Conservation (phyloP, 2,888 invertebrate genomes). For the Drosophila nigricruria region DNA sequence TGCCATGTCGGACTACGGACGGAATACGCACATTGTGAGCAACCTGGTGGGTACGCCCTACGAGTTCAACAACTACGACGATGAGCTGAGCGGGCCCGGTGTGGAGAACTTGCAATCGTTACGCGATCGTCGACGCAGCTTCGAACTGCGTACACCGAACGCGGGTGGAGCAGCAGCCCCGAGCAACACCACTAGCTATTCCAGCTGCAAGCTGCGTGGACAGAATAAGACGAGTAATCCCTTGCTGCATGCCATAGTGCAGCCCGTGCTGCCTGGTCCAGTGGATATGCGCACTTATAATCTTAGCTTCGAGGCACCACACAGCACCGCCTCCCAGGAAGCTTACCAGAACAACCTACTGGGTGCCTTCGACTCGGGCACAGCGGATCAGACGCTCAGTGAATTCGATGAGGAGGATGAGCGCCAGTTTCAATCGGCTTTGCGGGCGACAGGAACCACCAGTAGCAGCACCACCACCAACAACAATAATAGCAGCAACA, state of each 20-base stretch:
- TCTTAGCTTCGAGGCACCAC: conserved; percentile 85
- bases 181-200: conserved; percentile 57
- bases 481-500: conserved; percentile 10
- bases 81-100: conserved; percentile 92
- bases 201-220: conserved; percentile 79
- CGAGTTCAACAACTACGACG: conserved; percentile 93
- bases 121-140: conserved; percentile 92
- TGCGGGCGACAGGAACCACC: conserved; percentile 87
- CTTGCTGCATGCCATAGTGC: conserved; percentile 82
- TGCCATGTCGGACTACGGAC: conserved; percentile 85
- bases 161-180: conserved; percentile 22
- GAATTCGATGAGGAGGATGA: conserved; percentile 93
- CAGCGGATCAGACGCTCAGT: conserved; percentile 89
- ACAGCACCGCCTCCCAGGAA: conserved; percentile 86
- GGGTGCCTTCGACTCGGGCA: conserved; percentile 89
- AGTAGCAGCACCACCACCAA: conserved; percentile 26
- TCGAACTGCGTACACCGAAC: conserved; percentile 87
- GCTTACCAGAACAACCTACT: conserved; percentile 88
- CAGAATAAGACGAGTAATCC: conserved; percentile 74
- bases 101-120: conserved; percentile 92
- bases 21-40: conserved; percentile 88
- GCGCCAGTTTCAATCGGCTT: conserved; percentile 90
- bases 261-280: conserved; percentile 92
- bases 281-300: conserved; percentile 96
- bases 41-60: conserved; percentile 95